Evolutionary conservation across 2,113 vertebrate species (phyloP).

Genomic region (Struthidea cinerea): DNA sequence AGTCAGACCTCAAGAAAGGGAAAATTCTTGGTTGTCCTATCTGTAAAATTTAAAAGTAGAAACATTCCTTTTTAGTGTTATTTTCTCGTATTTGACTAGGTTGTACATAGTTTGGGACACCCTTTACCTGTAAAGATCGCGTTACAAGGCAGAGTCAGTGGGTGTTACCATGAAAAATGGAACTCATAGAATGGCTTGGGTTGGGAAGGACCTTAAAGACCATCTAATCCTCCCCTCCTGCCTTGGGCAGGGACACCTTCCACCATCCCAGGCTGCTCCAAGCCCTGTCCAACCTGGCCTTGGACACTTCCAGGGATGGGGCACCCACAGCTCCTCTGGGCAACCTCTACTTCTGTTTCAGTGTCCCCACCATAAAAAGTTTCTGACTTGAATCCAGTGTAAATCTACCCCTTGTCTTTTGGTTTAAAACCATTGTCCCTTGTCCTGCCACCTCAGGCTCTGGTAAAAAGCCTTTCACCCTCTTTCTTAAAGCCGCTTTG

Average conservation of each 20-base stretch:
- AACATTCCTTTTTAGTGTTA: neutral
- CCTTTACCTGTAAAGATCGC: neutral
- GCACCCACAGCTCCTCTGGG: neutral
- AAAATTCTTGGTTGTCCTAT: neutral
- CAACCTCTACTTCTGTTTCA: neutral
- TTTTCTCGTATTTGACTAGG: neutral
- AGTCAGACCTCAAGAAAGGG: neutral
- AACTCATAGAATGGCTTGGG: neutral
- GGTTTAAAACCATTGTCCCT: neutral
- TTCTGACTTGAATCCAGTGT: neutral
- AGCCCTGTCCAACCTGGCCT: accelerated
- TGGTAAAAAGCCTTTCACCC: neutral
- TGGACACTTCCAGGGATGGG: neutral
- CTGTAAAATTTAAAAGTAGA: neutral
- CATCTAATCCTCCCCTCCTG: neutral
- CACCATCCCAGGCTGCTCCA: neutral
- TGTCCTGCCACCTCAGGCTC: neutral
- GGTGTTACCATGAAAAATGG: neutral
- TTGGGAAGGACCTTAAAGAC: neutral
- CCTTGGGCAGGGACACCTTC: neutral
- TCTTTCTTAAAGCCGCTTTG: neutral
- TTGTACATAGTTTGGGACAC: neutral
- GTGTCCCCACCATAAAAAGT: neutral
- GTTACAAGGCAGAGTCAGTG: neutral
- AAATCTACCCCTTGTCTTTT: neutral